A percentile compares a stretch with the other conserved stretches of the same genome.
phyloP scores from a whole-genome alignment of 1,140 invertebrate species.

The Drosophila yakuba region DNA sequence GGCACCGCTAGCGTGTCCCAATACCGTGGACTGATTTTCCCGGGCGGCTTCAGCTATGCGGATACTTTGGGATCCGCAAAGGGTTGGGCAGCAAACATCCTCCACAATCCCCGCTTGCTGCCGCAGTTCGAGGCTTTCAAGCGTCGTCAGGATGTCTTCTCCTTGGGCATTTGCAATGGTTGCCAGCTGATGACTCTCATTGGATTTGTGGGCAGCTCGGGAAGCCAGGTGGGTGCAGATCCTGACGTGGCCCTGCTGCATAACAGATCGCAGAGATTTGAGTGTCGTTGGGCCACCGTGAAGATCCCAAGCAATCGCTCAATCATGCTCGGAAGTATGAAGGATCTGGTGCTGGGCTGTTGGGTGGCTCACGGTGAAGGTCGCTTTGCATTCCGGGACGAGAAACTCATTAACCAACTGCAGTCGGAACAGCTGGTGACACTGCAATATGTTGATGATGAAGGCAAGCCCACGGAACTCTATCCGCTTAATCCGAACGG shows the following conservation, averaged over 20 bases:
- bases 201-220: constrained; percentile 89
- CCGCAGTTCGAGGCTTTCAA: constrained; percentile 91
- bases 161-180: constrained; percentile 98
- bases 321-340: constrained; percentile 96
- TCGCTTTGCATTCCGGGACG: constrained; percentile 87
- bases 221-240: constrained; percentile 21
- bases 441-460: constrained; percentile 94
- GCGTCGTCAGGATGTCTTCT: constrained; percentile 93
- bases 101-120: constrained; percentile 89
- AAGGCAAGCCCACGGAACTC: constrained; percentile 89
- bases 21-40: constrained; percentile 96
- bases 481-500: constrained; percentile 99
- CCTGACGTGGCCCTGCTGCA: constrained; percentile 91
- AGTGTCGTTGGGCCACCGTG: constrained; percentile 96
- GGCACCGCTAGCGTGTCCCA: constrained; percentile 88
- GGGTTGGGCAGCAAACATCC: constrained; percentile 97
- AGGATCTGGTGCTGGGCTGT: constrained; percentile 92
- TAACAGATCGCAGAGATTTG: constrained; percentile 94
- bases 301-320: constrained; percentile 89
- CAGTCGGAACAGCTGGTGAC: constrained; percentile 88
- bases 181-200: constrained; percentile 97
- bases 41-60: constrained; percentile 99
- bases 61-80: constrained; percentile 98
- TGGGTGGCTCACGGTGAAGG: constrained; percentile 99
- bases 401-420: constrained; percentile 86